Percentiles rank a stretch among this genome's conserved stretches.
Evolutionary conservation across 2,888 invertebrate species (phyloP).

Genomic region (Ptilodon capucinus): DNA sequence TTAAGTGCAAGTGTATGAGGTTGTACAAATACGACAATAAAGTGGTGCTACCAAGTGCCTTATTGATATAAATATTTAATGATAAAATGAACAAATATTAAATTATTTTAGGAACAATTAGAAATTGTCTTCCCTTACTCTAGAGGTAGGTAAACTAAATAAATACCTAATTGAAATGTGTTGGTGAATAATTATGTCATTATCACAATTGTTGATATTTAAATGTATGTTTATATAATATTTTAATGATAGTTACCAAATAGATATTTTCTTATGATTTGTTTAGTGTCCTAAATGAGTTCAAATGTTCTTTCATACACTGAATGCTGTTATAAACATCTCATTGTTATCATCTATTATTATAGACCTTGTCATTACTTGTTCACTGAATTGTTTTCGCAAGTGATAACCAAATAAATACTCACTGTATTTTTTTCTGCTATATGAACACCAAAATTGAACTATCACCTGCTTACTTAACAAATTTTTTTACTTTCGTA

Average conservation of each 20-base stretch:
- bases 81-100: conserved; percentile 22
- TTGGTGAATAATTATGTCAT: conserved; percentile 40
- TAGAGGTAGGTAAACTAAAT: conserved; percentile 18
- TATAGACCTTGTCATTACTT: no score
- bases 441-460: no score
- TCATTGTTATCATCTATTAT: no score
- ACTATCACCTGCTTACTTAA: no score
- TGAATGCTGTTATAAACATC: not conserved
- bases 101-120: conserved; percentile 27
- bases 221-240: conserved; percentile 21
- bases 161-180: conserved; percentile 34
- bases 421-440: no score
- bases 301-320: not conserved
- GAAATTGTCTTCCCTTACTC: conserved; percentile 42
- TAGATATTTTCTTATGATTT: conserved; percentile 9
- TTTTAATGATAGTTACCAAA: conserved; percentile 29
- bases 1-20: not conserved
- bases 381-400: no score
- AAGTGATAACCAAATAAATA: no score
- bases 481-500: no score
- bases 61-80: conserved; percentile 27
- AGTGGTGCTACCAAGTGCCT: conserved; percentile 49
- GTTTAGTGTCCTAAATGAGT: conserved; percentile 9
- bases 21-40: conserved; percentile 35
- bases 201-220: conserved; percentile 17